phyloP scores from a whole-genome alignment of 2,113 vertebrate species.

The Oreocharis arfaki region DNA sequence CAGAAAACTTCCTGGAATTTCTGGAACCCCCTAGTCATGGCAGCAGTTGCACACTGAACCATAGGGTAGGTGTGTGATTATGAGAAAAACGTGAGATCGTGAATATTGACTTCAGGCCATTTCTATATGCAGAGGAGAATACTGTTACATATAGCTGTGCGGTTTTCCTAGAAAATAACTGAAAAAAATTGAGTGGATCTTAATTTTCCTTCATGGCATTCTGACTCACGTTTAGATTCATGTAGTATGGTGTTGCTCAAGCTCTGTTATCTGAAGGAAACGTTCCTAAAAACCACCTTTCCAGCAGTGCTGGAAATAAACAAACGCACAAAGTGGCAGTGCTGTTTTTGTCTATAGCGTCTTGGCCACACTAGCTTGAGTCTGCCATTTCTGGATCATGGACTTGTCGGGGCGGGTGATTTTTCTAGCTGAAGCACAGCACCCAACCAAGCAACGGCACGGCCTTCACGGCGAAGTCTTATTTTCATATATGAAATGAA shows the following conservation, averaged over 20 bases:
- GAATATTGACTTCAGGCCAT: not conserved
- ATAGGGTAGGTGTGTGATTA: not conserved
- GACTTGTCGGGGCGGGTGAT: not conserved
- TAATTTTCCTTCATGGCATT: not conserved
- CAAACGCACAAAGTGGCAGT: not conserved
- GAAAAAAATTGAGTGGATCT: not conserved
- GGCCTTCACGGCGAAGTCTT: constrained; percentile 64
- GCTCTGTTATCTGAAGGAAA: not conserved
- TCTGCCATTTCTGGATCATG: not conserved
- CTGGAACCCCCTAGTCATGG: not conserved
- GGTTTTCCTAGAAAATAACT: not conserved
- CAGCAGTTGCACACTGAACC: constrained; percentile 5
- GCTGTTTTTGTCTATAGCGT: not conserved
- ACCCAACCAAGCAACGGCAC: constrained; percentile 24
- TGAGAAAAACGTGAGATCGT: not conserved
- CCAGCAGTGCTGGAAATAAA: not conserved
- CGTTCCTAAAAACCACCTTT: not conserved
- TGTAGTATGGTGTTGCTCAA: not conserved
- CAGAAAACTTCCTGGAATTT: constrained; percentile 27
- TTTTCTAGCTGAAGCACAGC: not conserved
- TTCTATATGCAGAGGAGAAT: not conserved
- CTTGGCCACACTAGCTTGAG: not conserved
- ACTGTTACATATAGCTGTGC: not conserved
- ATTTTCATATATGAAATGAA: constrained; percentile 48
- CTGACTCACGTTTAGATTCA: not conserved